Percentiles rank a stretch among this genome's conserved stretches.
Evolutionary conservation across 2,888 invertebrate genomes (phyloP).

Genomic region (Aethes cnicana): DNA sequence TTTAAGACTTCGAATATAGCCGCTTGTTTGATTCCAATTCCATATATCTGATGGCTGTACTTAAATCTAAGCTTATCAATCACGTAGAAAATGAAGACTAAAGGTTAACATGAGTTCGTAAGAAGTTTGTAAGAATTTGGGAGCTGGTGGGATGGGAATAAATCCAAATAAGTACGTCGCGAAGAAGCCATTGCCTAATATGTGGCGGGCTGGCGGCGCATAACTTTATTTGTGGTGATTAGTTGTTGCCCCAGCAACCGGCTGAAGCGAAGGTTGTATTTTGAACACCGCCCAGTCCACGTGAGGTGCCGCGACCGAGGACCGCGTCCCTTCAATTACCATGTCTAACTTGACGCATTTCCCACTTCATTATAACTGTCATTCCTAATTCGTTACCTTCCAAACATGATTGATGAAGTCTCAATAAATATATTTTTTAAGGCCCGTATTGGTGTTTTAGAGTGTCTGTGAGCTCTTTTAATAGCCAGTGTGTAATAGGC

Average conservation of each 20-base stretch:
- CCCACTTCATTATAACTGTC: conserved; percentile 24
- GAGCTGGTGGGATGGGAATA: too few relatives aligned
- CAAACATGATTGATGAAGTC: conserved; percentile 35
- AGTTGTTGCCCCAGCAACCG: conserved; percentile 72
- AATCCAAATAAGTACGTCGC: too few relatives aligned
- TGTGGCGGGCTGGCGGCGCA: conserved; percentile 46
- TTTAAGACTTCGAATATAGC: too few relatives aligned
- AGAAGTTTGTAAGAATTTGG: too few relatives aligned
- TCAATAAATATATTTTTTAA: conserved; percentile 22
- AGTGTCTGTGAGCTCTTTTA: conserved; percentile 16
- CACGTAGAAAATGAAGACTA: too few relatives aligned
- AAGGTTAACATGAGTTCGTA: too few relatives aligned
- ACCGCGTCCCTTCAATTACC: conserved; percentile 44
- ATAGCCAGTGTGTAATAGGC: conserved; percentile 27
- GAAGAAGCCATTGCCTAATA: conserved; percentile 38
- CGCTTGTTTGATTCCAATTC: too few relatives aligned
- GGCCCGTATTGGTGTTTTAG: conserved; percentile 5
- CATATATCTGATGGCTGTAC: too few relatives aligned
- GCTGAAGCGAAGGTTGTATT: conserved; percentile 63
- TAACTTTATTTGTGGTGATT: conserved; percentile 76
- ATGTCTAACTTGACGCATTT: conserved; percentile 37
- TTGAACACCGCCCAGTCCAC: conserved; percentile 70
- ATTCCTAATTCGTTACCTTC: conserved; percentile 27
- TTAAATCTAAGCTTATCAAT: too few relatives aligned
- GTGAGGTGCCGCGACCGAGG: conserved; percentile 53